Evolutionary conservation across 2,113 vertebrate species (phyloP).

Genomic region (Illadopsis cleaveri): DNA sequence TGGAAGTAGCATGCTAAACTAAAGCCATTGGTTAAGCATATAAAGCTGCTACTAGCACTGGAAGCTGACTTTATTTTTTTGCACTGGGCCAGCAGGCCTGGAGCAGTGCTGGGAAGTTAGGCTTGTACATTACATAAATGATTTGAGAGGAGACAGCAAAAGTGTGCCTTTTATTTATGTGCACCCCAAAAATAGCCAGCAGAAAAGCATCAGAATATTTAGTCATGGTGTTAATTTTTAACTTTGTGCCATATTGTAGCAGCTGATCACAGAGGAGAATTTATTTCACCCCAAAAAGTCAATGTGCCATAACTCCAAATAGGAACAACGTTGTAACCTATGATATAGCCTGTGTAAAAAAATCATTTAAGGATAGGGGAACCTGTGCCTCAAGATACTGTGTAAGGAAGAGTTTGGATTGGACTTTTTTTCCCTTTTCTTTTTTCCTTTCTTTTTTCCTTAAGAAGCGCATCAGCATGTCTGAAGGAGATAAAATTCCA

Average conservation of each 20-base stretch:
- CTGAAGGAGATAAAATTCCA: neutral
- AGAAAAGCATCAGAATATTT: neutral
- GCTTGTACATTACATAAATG: neutral
- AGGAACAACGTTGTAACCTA: neutral
- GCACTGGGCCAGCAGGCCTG: conserved; percentile 46
- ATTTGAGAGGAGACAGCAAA: neutral
- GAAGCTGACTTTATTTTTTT: neutral
- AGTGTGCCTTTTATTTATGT: conserved; percentile 59
- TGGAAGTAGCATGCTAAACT: conserved; percentile 16
- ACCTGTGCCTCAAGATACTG: conserved; percentile 1
- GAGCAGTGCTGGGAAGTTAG: conserved; percentile 19
- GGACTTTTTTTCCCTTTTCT: fast-evolving
- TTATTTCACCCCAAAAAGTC: neutral
- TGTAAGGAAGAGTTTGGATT: neutral
- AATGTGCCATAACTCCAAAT: neutral
- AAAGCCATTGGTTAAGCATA: neutral
- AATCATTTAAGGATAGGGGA: neutral
- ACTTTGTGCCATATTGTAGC: conserved; percentile 27
- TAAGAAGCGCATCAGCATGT: neutral
- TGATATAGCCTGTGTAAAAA: neutral
- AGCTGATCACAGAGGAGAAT: neutral
- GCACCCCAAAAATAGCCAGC: conserved; percentile 43
- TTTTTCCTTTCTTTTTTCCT: neutral
- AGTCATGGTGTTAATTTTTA: neutral
- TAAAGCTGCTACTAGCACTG: conserved; percentile 1